Evolutionary conservation across 2,797 vertebrate species (phyloP).

Genomic region (Garrulus glandarius): DNA sequence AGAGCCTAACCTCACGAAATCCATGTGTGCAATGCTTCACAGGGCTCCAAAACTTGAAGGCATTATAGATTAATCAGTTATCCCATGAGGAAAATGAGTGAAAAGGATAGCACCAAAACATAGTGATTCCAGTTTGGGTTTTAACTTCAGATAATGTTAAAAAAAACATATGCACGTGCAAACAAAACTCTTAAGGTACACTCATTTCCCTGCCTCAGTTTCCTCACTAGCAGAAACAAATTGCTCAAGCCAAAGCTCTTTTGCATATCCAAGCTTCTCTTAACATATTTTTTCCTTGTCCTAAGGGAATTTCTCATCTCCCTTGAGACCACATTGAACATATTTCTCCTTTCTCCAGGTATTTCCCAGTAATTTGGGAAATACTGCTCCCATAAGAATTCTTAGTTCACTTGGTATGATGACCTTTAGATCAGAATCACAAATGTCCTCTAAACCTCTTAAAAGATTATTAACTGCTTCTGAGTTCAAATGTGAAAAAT

Average conservation of each 20-base stretch:
- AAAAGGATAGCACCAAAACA: background rate
- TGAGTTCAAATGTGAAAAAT: background rate
- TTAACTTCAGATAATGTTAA: background rate
- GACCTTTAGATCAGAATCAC: background rate
- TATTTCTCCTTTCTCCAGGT: background rate
- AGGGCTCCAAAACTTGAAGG: background rate
- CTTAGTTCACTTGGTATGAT: background rate
- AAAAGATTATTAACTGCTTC: background rate
- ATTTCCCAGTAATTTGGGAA: background rate
- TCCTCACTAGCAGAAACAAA: background rate
- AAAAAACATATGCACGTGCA: background rate
- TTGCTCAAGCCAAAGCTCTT: background rate
- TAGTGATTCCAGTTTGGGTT: background rate
- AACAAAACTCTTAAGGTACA: background rate
- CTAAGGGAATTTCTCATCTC: background rate
- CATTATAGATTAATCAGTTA: background rate
- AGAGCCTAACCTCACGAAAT: background rate
- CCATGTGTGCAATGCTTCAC: background rate
- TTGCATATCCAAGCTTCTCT: background rate
- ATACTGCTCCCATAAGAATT: background rate
- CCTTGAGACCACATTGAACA: background rate
- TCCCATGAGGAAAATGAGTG: background rate
- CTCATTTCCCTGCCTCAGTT: background rate
- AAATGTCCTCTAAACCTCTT: background rate
- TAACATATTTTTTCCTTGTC: background rate